Evolutionary conservation across 1,140 invertebrate genomes (phyloP), one percentile per base, ranked within the genome.

Genomic region (Eciton burchellii): DNA sequence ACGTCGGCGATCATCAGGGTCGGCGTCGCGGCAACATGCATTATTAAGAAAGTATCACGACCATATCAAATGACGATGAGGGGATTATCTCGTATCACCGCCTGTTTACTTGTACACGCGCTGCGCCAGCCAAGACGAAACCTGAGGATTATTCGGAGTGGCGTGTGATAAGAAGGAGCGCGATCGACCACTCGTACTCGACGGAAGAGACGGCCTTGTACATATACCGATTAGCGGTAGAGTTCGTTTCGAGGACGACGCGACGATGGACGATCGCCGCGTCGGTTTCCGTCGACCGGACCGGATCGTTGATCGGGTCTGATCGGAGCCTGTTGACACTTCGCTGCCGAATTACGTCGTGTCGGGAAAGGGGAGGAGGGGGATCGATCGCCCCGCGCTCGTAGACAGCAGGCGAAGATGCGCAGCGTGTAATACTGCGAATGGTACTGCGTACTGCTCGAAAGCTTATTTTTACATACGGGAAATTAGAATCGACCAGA

Each of bases 41-140:
- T 35, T 82, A 85, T 89, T 88, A 89, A 87, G 87, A 90, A 89
- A 90, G 89, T 90, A 89, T 89, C 87, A 81, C 74, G 73, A 88
- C 82, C 88, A 90, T 90, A 89, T 90, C 88, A 89, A 84, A 16
- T 59, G 56, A 82, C 59, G 47, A 82, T 54, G 47, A 83, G 84
- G 56, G 71, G 81, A 72, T 35, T 35, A 73, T 89, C 81, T 89
- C 82, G 45, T 77, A 65, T 84, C 71, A 77, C 66, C 45, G 65
- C 82, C 71, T 85, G 73, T 66, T 82, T 86, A 76, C 45, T 77
- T 77, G 57, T 87, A 56, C 57, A 52, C 63, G 59, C 82, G 49
- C 79, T 72, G 71, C 71, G 79, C 60, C 52, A 29, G 70, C 82
- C 82, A 85, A 87, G 77, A 68, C 63, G 54, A 84, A 63, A 86